Evolutionary conservation across 2,797 vertebrate genomes (phyloP), one percentile per base, ranked within the genome.

Genomic region (Hephaestus fuliginosus): DNA sequence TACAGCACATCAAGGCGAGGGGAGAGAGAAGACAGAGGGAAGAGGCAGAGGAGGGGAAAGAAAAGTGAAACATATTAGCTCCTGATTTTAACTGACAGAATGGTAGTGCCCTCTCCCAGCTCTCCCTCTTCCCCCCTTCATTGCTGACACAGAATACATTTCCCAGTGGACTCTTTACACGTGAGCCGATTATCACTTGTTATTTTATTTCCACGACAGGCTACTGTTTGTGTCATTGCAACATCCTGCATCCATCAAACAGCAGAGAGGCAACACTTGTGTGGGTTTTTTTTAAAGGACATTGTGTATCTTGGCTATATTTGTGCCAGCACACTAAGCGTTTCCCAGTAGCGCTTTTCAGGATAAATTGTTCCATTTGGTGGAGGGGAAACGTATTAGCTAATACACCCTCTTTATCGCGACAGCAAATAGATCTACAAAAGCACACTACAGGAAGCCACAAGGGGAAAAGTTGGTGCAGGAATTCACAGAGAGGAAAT

Each of bases 1-100:
- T 96, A 96, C 96, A 95, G 95, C 96, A 95, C 95, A 96, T 96
- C 95, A 96, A 96, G 95, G 95, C 92, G 68, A 93, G 84, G 85
- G 88, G 82, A 89, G 90, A 92, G 88, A 80, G 84, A 84, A 90
- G 89, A 90, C 86, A 90, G 86, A 88, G 86, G 83, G 88, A 89
- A 83, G 91, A 90, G 90, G 87, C 85, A 91, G 89, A 90, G 88
- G 90, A 93, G 90, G 92, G 85, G 84, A 91, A 83, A 76, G 92
- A 95, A 95, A 95, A 95, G 93, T 95, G 92, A 96, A 96, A 95
- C 94, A 95, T 94, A 95, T 95, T 95, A 96, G 92, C 92, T 94
- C 92, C 93, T 94, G 92, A 93, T 96, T 95, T 94, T 92, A 94
- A 91, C 89, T 93, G 93, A 94, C 94, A 95, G 88, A 91, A 87